Conservation (phyloP, 2,113 vertebrate genomes). For the Oriolus oriolus region DNA sequence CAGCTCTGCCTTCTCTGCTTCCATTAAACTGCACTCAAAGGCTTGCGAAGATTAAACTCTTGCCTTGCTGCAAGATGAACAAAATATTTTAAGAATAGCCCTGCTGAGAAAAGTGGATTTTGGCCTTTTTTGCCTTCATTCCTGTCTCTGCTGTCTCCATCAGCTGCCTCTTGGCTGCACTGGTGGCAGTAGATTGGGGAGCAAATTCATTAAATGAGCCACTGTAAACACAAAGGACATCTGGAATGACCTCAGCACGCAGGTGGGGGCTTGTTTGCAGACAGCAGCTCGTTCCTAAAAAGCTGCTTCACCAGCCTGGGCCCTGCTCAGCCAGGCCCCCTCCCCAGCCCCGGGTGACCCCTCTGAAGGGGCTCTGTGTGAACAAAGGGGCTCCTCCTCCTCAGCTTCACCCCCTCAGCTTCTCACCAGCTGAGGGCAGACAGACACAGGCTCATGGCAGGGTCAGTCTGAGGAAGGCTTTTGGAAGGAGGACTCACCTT, state of each 20-base stretch:
- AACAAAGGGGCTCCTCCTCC: not conserved
- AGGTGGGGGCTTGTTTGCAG: not conserved
- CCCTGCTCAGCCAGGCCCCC: not conserved
- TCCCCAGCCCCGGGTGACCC: not conserved
- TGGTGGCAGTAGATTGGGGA: not conserved
- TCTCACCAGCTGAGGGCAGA: not conserved
- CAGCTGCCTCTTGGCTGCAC: not conserved
- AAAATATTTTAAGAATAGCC: not conserved
- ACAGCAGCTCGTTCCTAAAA: not conserved
- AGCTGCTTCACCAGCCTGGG: not conserved
- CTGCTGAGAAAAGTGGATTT: not conserved
- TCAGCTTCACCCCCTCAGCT: not conserved
- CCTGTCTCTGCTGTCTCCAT: not conserved
- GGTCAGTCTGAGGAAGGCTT: not conserved
- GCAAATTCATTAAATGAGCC: not conserved
- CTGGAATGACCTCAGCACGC: not conserved
- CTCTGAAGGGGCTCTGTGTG: not conserved
- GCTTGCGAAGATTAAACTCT: not conserved
- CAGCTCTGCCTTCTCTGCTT: not conserved
- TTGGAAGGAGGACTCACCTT: not conserved
- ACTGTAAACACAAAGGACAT: not conserved
- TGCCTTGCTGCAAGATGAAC: not conserved
- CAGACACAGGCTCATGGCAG: not conserved
- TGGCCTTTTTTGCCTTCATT: not conserved
- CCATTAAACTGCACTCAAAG: not conserved